phyloP scores from a whole-genome alignment of 1,140 invertebrate species.

The Dysdera silvatica region DNA sequence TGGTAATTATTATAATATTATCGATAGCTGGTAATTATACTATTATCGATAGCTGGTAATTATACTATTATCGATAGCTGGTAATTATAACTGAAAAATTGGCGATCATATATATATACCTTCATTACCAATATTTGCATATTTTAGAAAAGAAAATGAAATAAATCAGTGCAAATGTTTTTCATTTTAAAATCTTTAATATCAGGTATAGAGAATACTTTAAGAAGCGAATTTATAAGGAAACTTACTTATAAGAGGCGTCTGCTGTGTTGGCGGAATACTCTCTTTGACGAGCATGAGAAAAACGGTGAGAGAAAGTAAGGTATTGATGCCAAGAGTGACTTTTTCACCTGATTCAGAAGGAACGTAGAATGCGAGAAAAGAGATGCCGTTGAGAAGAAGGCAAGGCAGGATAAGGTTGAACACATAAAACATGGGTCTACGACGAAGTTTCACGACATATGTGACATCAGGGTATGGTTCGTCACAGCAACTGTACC shows the following conservation, averaged over 20 bases:
- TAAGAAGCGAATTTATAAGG: too few species aligned
- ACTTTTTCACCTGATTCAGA: conserved; percentile 54
- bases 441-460: conserved; percentile 43
- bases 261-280: conserved; percentile 53
- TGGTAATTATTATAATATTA: too few species aligned
- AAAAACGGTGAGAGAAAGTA: conserved; percentile 53
- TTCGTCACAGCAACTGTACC: conserved; percentile 50
- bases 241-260: conserved; percentile 50
- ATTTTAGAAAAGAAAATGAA: too few species aligned
- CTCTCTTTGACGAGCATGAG: conserved; percentile 53
- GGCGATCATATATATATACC: too few species aligned
- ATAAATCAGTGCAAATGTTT: too few species aligned
- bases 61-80: too few species aligned
- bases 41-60: too few species aligned
- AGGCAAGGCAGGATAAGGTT: conserved; percentile 54
- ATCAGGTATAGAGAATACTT: too few species aligned
- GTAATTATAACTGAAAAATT: too few species aligned
- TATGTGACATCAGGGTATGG: conserved; percentile 54
- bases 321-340: conserved; percentile 51
- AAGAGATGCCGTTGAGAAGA: conserved; percentile 51
- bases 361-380: conserved; percentile 53
- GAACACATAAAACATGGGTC: conserved; percentile 49
- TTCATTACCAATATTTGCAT: too few species aligned
- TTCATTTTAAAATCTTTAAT: too few species aligned
- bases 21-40: too few species aligned